These are phyloP conservation scores for Tarsius wallacei DNA, from an alignment of 2,797 vertebrate genomes.

Conservation along the genomic window DNA sequence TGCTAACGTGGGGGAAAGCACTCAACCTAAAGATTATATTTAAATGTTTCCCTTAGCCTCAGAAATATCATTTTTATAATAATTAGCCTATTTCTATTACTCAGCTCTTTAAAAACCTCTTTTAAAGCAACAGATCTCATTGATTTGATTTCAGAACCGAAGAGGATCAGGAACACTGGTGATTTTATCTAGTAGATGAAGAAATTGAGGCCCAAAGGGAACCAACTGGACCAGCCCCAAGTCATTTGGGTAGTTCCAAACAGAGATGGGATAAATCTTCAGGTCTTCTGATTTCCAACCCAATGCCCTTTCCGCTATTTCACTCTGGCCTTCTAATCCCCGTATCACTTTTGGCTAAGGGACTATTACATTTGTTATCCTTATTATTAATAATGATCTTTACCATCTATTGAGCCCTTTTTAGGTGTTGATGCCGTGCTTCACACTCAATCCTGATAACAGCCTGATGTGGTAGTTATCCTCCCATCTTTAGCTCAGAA, in stretches of 20 bases:
- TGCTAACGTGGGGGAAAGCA: neutral
- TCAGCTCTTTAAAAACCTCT: slow-evolving; percentile 30
- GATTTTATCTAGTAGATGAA: slow-evolving; percentile 26
- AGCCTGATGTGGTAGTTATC: neutral
- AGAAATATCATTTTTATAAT: slow-evolving; percentile 15
- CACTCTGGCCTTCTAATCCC: neutral
- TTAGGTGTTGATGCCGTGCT: neutral
- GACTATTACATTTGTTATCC: neutral
- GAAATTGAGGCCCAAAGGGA: neutral
- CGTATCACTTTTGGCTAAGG: neutral
- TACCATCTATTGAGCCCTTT: neutral
- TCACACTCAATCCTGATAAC: neutral
- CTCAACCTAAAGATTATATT: neutral
- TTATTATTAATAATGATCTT: neutral
- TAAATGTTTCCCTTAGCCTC: slow-evolving; percentile 16
- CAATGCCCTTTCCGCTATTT: neutral
- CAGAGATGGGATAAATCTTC: neutral
- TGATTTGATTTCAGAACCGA: slow-evolving; percentile 55
- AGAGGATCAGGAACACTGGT: neutral
- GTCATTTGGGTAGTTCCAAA: neutral
- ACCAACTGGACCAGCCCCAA: neutral
- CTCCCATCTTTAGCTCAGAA: neutral
- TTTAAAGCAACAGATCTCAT: slow-evolving; percentile 27
- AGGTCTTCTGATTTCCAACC: neutral
- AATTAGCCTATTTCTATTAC: neutral